Conservation (phyloP, 2,113 vertebrate species). For the Neodon shergylaensis region DNA sequence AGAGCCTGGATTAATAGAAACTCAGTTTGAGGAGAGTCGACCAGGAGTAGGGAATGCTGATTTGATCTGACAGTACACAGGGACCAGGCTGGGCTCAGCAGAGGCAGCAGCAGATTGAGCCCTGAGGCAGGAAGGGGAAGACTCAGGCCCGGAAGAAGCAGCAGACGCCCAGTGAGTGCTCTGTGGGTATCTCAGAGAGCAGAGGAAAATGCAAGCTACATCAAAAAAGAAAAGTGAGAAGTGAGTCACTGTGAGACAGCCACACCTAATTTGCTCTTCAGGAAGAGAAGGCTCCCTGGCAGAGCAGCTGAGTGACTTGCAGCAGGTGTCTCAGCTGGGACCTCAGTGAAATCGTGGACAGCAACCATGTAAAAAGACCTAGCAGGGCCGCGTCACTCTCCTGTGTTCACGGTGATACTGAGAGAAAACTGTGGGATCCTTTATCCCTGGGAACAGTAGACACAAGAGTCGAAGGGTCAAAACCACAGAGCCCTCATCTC, state of each 20-base stretch:
- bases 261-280: fast-evolving
- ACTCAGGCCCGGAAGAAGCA: not conserved
- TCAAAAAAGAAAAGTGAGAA: not conserved
- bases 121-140: not conserved
- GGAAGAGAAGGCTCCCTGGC: too few species aligned
- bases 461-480: not conserved
- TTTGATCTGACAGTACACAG: not conserved
- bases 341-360: not conserved
- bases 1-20: not conserved
- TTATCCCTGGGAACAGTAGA: not conserved
- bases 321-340: fast-evolving
- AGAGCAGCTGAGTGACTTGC: not conserved
- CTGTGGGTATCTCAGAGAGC: fast-evolving
- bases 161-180: not conserved
- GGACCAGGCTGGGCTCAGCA: too few species aligned
- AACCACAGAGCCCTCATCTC: not conserved
- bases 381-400: not conserved
- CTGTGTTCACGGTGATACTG: not conserved
- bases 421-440: not conserved
- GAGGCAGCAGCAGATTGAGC: too few species aligned
- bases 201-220: fast-evolving
- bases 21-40: not conserved
- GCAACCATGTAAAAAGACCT: fast-evolving
- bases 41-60: too few species aligned
- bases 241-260: too few species aligned